Conservation (phyloP, 1,140 invertebrate species). For the Microvelia longipes region DNA sequence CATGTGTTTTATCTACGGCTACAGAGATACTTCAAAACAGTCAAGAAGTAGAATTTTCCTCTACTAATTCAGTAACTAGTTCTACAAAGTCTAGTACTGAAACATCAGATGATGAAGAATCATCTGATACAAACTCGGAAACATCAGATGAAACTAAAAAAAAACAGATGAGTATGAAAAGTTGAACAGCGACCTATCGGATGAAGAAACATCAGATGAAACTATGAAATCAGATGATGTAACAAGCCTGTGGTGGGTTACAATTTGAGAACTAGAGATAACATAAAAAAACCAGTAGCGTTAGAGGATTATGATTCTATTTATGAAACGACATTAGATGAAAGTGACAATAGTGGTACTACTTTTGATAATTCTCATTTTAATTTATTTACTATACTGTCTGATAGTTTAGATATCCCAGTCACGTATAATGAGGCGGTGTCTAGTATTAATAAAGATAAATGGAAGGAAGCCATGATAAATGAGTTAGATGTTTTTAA, state of each 20-base stretch:
- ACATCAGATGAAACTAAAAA: not conserved
- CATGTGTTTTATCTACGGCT: not conserved
- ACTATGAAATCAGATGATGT: not conserved
- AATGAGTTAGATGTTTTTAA: not conserved
- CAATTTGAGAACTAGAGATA: not conserved
- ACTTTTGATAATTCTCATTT: not conserved
- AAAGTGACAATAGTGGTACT: not conserved
- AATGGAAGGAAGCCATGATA: not conserved
- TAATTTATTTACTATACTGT: not conserved
- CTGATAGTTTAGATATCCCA: not conserved
- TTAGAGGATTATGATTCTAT: too few species aligned
- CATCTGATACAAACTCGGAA: not conserved
- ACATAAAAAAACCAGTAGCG: not conserved
- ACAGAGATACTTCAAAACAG: not conserved
- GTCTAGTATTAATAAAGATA: not conserved
- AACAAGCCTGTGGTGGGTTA: not conserved
- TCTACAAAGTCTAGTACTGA: not conserved
- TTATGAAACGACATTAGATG: not conserved
- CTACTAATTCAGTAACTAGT: not conserved
- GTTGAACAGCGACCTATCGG: too few species aligned
- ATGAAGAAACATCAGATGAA: not conserved
- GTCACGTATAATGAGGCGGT: not conserved
- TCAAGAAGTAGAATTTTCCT: not conserved
- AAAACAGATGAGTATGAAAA: too few species aligned
- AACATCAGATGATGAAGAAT: not conserved